These are phyloP conservation scores for Chionoecetes opilio DNA, from an alignment of 1,140 invertebrate genomes.

Conservation along the genomic window DNA sequence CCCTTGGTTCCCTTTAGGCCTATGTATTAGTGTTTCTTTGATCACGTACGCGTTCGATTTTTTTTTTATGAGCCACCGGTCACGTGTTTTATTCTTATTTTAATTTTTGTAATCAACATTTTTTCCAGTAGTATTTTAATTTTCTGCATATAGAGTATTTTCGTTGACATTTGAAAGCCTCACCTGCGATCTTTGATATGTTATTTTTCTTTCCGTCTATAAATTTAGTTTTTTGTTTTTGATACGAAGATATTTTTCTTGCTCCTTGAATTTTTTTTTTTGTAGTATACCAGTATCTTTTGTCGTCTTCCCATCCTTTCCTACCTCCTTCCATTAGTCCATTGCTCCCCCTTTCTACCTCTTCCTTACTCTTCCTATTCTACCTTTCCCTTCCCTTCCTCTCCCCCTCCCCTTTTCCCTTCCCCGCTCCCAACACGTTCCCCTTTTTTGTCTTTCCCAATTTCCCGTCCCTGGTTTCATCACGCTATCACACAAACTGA, in stretches of 20 bases:
- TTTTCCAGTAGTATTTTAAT: background rate
- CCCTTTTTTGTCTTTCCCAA: background rate
- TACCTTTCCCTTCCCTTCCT: background rate
- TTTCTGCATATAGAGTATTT: background rate
- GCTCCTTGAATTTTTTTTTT: no score
- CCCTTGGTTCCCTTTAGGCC: background rate
- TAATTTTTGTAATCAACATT: no score
- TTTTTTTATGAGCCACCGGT: background rate
- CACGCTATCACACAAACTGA: background rate
- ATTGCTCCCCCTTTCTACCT: background rate
- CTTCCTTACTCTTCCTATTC: background rate
- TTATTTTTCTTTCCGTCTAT: background rate
- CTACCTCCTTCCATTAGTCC: background rate
- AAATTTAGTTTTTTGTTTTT: no score
- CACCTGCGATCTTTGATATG: constrained; percentile 1
- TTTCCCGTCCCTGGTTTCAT: background rate
- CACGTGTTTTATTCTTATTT: background rate
- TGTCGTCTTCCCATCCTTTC: background rate
- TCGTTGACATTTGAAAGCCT: background rate
- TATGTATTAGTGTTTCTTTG: background rate
- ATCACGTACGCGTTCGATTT: no score
- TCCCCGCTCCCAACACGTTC: background rate
- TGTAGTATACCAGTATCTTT: background rate
- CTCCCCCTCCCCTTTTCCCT: background rate
- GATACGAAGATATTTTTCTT: background rate